Evolutionary conservation across 2,888 invertebrate genomes (phyloP), one percentile per base, ranked within the genome.

Genomic region (Clepsis dumicolana): DNA sequence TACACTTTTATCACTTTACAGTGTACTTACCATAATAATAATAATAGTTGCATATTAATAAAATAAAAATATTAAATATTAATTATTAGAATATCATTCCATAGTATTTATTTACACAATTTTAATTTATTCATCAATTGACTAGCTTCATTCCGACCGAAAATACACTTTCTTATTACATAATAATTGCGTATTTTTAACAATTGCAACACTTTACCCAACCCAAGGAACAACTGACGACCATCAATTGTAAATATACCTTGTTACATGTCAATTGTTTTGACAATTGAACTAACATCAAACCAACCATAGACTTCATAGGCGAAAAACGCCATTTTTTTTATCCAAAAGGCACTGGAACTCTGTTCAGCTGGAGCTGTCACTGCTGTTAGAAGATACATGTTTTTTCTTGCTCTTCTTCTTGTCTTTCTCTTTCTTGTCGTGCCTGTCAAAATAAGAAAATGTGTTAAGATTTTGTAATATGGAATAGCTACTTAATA

Each of bases 331-430:
- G 61, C 41, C 38, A 41, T 25, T 41, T 59, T 29, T 59, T 59
- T 41, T 24, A 66, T 60, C 67, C 67, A 60, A 35, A 64, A 44
- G 24, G 24, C 5, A 12, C 14, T 21, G 8, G 18, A 10, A 12
- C 4, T 35, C 7, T 24, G 38, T 88, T 92, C 92, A 92, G 84
- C 91, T 91, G 10, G 89, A 90, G 63, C 88, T 89, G 75, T 86
- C 89, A 25, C 84, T 84, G 56, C 86, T 87, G 41, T 88, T 86
- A 65, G 80, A 89, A 4, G 82, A 80, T 1, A 86, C 83, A 4
- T 82, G 83, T 72, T 83, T 87, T 63, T 84, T 86, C 72, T 83
- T 89, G 70, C 82, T 83, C 74, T 82, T 89, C 75, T 86, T 83
- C 53, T 82, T 80, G 41, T 75, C 74, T 53, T 71, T 48, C 18